A percentile compares a stretch with the other conserved stretches of the same genome.
Conservation (phyloP, 2,113 vertebrate genomes). For the Acanthochromis polyacanthus region DNA sequence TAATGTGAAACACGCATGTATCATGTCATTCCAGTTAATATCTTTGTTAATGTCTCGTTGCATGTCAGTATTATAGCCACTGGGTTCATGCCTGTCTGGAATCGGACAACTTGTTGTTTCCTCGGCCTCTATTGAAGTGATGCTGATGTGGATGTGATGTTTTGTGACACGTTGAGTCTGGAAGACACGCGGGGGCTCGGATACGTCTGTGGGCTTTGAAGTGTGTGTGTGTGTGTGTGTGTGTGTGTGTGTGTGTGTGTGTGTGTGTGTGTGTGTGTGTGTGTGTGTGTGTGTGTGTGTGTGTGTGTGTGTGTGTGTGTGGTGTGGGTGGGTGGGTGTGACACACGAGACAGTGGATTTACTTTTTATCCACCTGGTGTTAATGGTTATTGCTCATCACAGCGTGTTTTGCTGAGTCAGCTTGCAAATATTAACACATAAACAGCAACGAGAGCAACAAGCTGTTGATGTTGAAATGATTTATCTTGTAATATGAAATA, state of each 20-base stretch:
- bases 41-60: slow-evolving; percentile 1
- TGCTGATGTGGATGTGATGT: slow-evolving; percentile 59
- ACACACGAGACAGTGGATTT: slow-evolving; percentile 16
- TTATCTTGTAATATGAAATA: neutral
- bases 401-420: slow-evolving; percentile 46
- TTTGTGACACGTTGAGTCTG: slow-evolving; percentile 59
- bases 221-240: no score
- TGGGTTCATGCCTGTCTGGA: slow-evolving; percentile 18
- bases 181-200: slow-evolving; percentile 34
- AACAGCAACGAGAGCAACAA: neutral
- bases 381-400: slow-evolving; percentile 31
- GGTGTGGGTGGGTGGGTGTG: slow-evolving; percentile 7
- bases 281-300: neutral
- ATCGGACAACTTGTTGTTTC: slow-evolving; percentile 40
- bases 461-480: neutral
- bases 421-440: neutral
- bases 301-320: neutral
- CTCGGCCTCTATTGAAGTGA: slow-evolving; percentile 29
- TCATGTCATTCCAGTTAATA: slow-evolving; percentile 23
- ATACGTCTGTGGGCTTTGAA: slow-evolving; percentile 10
- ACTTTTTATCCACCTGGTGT: slow-evolving; percentile 37
- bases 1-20: slow-evolving; percentile 4
- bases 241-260: no score
- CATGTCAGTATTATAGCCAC: slow-evolving; percentile 18
- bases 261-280: no score